phyloP scores from a whole-genome alignment of 2,113 vertebrate species.

The Anhinga anhinga region DNA sequence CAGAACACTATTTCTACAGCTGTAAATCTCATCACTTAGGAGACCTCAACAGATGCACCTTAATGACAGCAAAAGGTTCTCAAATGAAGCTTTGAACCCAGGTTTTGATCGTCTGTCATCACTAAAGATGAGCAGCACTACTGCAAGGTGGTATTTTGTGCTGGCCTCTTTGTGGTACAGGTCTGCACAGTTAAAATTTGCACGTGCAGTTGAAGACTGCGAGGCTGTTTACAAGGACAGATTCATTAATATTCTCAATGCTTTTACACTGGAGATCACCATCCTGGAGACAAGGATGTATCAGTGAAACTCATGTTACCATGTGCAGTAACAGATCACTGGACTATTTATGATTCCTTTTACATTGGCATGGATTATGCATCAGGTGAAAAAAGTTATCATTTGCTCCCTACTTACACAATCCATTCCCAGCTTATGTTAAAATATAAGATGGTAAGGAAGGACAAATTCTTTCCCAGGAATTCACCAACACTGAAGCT shows the following conservation, averaged over 20 bases:
- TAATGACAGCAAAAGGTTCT: neutral
- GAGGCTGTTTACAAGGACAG: neutral
- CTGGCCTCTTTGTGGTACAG: neutral
- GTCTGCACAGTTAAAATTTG: neutral
- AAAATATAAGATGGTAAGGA: neutral
- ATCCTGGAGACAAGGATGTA: neutral
- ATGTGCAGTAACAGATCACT: neutral
- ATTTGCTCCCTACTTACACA: neutral
- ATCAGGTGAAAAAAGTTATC: neutral
- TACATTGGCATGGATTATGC: neutral
- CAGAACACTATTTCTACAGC: neutral
- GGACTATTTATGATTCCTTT: neutral
- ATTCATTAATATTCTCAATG: neutral
- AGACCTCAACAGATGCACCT: neutral
- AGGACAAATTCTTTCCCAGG: neutral
- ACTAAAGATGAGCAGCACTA: neutral
- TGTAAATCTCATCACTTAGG: neutral
- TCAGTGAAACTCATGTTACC: neutral
- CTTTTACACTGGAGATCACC: neutral
- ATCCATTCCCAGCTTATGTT: neutral
- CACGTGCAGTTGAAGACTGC: neutral
- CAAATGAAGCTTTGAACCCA: neutral
- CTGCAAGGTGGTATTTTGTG: neutral
- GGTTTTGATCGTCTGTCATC: neutral
- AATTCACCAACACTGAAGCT: neutral